phyloP scores from a whole-genome alignment of 2,888 invertebrate species.

The Sialis fuliginosa region DNA sequence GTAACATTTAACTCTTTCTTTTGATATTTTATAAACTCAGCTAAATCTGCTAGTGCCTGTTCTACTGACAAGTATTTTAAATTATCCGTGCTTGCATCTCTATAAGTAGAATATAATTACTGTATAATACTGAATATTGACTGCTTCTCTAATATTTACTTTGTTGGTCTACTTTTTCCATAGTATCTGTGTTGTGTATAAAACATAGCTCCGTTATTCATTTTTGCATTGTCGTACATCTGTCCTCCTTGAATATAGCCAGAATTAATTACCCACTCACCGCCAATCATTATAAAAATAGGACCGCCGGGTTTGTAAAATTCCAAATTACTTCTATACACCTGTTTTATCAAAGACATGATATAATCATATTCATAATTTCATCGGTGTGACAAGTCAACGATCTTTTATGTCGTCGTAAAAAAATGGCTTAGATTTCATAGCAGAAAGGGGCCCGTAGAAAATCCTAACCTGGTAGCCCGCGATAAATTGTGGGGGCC shows the following conservation, averaged over 20 bases:
- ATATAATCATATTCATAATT: too few species aligned
- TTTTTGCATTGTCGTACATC: conserved; percentile 37
- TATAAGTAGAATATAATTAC: conserved; percentile 5
- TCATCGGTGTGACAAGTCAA: too few species aligned
- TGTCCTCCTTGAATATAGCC: conserved; percentile 38
- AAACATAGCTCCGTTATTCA: conserved; percentile 41
- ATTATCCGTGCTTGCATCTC: conserved; percentile 17
- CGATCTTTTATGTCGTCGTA: too few species aligned
- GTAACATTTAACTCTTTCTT: conserved; percentile 10
- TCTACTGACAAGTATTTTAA: conserved; percentile 23
- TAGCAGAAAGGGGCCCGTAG: too few species aligned
- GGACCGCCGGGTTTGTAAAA: conserved; percentile 31
- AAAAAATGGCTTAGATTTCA: too few species aligned
- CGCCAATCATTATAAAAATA: conserved; percentile 47
- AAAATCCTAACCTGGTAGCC: too few species aligned
- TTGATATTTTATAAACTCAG: conserved; percentile 20
- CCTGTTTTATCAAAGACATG: conserved; percentile 16
- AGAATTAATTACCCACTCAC: conserved; percentile 48
- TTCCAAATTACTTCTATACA: conserved; percentile 31
- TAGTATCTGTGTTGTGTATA: conserved; percentile 69
- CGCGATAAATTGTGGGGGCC: too few species aligned
- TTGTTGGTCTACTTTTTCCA: conserved; percentile 49
- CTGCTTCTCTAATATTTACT: conserved; percentile 26
- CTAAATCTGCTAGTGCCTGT: conserved; percentile 27
- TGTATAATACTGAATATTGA: background rate